These are phyloP conservation scores for Steinernema carpocapsae DNA, from an alignment of 2,888 invertebrate species.

Conservation along the genomic window DNA sequence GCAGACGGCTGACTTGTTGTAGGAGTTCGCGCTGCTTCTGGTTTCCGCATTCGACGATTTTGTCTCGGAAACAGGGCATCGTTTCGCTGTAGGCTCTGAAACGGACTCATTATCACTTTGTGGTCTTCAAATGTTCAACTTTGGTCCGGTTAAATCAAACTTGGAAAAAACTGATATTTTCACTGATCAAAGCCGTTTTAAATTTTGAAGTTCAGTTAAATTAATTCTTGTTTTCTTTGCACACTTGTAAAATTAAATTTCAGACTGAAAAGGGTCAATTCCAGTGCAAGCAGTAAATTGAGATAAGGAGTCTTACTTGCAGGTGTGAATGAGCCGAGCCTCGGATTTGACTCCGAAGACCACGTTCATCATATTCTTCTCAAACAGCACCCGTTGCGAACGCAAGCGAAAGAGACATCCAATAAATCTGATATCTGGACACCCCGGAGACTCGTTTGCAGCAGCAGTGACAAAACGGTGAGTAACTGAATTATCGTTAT, in stretches of 20 bases:
- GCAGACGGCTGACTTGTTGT: slow-evolving; percentile 63
- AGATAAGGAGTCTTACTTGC: slow-evolving; percentile 64
- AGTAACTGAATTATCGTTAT: slow-evolving; percentile 24
- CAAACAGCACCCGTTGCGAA: slow-evolving; percentile 63
- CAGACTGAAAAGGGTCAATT: slow-evolving; percentile 33
- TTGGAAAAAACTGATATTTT: too few species aligned
- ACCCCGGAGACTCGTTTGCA: slow-evolving; percentile 41
- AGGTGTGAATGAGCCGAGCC: slow-evolving; percentile 64
- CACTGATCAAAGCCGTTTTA: too few species aligned
- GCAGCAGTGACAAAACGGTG: slow-evolving; percentile 21
- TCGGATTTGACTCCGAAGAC: slow-evolving; percentile 63
- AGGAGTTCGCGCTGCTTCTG: slow-evolving; percentile 60
- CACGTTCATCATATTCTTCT: slow-evolving; percentile 63
- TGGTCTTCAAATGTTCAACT: too few species aligned
- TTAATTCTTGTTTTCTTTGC: too few species aligned
- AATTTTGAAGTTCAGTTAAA: too few species aligned
- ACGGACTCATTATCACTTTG: background rate
- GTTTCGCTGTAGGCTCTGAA: slow-evolving; percentile 61
- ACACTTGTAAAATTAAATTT: background rate
- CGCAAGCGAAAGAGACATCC: slow-evolving; percentile 63
- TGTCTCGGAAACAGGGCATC: slow-evolving; percentile 66
- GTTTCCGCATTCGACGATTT: slow-evolving; percentile 64
- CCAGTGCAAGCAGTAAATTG: too few species aligned
- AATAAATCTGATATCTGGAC: slow-evolving; percentile 62
- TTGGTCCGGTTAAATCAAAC: too few species aligned